Base-by-base conservation (phyloP, 2,888 invertebrate species). In the Dermolepida albohirtum region DNA sequence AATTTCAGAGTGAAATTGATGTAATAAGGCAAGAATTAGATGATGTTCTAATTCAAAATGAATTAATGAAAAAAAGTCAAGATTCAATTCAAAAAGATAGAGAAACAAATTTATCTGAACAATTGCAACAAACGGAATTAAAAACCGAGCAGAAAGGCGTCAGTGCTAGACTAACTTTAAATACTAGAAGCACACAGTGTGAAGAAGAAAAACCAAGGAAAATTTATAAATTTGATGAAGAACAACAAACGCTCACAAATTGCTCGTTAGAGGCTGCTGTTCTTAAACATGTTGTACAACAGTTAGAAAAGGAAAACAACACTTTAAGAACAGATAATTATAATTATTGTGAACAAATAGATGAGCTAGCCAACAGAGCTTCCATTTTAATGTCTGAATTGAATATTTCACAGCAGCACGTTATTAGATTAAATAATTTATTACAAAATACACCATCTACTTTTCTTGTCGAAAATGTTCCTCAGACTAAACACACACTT, bases 1-100 rank as follows among this genome's bases (percentile, higher is more conserved):
- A 72, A 41, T 64, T 76, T n/a, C 63, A 75, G 66, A 54, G 67
- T 49, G 77, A 78, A 67, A 70, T 73, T 16, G 57, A 70, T 64
- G n/a, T 67, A 12, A 67, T 66, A 7, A 71, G 72, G 59, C 29
- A 12, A 5, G 16, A 55, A 27, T 55, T 47, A 4, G 49, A 66
- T 1, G 44, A 63, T 6, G 27, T 64, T 44, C 39, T n/a, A 68
- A 39, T 27, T 7, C 17, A 68, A 70, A 68, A 41, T 66, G 5
- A 59, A 64, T 16, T 44, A 55, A 11, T 66, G 47, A 54, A 51
- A 51, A 39, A 22, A 16, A 14, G 22, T 16, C 14, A 66, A 57
- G 44, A 63, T 27, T 11, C n/a, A 39, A 22, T 22, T 52, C 17
- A 62, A 49, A 22, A 10, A 0, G 1, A 40, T 6, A 27, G 55